Conservation (phyloP, 2,113 vertebrate genomes). For the Nothocercus nigrocapillus region DNA sequence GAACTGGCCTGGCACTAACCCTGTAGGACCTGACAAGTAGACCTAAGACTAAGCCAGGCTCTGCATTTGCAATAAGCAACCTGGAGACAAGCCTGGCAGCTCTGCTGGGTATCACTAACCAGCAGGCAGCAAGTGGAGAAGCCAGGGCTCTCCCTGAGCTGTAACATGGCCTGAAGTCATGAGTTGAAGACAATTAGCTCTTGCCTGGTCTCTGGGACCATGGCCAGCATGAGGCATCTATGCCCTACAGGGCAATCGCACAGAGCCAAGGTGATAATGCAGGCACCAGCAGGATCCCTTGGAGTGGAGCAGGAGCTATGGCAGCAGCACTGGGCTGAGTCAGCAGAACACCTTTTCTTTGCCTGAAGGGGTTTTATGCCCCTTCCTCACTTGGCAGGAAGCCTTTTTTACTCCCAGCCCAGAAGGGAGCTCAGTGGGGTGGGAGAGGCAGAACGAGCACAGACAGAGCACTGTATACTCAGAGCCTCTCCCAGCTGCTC, state of each 20-base stretch:
- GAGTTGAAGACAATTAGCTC: background rate
- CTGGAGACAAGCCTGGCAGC: background rate
- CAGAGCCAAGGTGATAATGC: background rate
- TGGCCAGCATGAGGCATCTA: background rate
- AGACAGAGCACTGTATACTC: constrained; percentile 23
- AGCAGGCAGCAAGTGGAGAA: background rate
- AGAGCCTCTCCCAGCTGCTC: background rate
- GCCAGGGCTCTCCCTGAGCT: background rate
- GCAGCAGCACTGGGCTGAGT: background rate
- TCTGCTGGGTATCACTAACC: background rate
- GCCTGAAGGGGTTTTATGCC: background rate
- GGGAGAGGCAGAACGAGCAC: constrained; percentile 12
- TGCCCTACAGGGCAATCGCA: background rate
- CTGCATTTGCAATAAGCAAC: background rate
- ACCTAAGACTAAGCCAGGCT: background rate
- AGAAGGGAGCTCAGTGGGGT: constrained; percentile 20
- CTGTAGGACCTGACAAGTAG: background rate
- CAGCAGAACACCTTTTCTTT: constrained; percentile 20
- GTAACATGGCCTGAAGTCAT: background rate
- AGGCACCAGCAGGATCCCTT: background rate
- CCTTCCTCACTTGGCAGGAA: constrained; percentile 20
- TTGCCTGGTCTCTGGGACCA: background rate
- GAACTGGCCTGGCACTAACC: background rate
- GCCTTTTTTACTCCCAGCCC: background rate
- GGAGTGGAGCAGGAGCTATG: background rate